phyloP scores from a whole-genome alignment of 2,113 vertebrate genomes.

The Pitta sordida region DNA sequence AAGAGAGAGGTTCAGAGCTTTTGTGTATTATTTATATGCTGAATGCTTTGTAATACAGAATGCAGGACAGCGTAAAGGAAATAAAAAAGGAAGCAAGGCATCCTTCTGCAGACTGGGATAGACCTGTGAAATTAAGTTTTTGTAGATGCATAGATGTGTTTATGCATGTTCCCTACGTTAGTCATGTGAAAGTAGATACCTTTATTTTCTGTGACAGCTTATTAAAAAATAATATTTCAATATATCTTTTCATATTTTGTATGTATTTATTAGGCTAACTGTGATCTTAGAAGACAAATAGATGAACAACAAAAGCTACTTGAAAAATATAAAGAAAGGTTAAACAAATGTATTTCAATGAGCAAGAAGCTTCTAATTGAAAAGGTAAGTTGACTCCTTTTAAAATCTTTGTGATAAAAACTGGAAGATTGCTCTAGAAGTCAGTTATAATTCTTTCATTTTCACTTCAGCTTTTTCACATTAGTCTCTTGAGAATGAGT shows the following conservation, averaged over 20 bases:
- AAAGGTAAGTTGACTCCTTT: conserved; percentile 79
- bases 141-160: background rate
- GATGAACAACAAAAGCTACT: conserved; percentile 99
- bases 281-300: conserved; percentile 99
- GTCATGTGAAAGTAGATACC: background rate
- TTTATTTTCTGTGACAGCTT: background rate
- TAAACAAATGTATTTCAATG: conserved; percentile 99
- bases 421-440: background rate
- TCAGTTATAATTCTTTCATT: background rate
- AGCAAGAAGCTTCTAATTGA: conserved; percentile 99
- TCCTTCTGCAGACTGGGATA: background rate
- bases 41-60: background rate
- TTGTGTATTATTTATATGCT: background rate
- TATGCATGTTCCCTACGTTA: background rate
- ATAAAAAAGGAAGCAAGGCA: background rate
- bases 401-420: background rate
- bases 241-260: background rate
- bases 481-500: background rate
- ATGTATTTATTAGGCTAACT: conserved; percentile 85
- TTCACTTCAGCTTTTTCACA: background rate
- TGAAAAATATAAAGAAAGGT: conserved; percentile 99
- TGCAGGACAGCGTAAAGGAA: background rate
- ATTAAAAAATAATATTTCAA: background rate
- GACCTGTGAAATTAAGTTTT: background rate
- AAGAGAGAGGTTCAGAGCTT: background rate